Percentiles rank a stretch among this genome's conserved stretches.
phyloP scores from a whole-genome alignment of 37 sponge, comb jelly and placozoan species.

The Chondrosia reniformis region DNA sequence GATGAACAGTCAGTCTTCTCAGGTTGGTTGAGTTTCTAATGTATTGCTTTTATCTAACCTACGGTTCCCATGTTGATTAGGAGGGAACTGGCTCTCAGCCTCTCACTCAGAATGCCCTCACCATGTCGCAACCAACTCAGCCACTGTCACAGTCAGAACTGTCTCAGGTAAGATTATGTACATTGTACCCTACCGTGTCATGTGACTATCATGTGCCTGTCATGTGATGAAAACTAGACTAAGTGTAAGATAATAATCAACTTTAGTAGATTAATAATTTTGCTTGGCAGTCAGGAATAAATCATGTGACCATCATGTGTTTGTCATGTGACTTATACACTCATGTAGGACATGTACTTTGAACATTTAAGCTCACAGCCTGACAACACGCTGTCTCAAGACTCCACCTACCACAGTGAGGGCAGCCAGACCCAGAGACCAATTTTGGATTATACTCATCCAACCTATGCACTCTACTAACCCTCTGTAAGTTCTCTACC shows the following conservation, averaged over 20 bases:
- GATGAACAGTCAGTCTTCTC: constrained; percentile 71
- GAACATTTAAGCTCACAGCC: constrained; percentile 45
- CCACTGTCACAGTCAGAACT: constrained; percentile 89
- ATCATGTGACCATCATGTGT: too few relatives aligned
- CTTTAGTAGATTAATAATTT: neutral
- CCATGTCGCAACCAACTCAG: constrained; percentile 82
- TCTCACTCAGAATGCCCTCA: constrained; percentile 66
- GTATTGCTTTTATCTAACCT: neutral
- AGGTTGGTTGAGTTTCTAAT: constrained; percentile 7
- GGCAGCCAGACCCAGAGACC: constrained; percentile 23
- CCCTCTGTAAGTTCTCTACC: too few relatives aligned
- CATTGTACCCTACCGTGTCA: neutral
- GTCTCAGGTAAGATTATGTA: constrained; percentile 58
- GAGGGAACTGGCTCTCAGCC: constrained; percentile 52
- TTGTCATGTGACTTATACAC: neutral
- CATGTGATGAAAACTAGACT: too few relatives aligned
- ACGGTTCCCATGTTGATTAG: neutral
- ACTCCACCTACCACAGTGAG: constrained; percentile 39
- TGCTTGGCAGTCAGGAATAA: neutral
- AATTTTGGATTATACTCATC: constrained; percentile 52
- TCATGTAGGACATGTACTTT: constrained; percentile 8
- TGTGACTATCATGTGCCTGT: neutral
- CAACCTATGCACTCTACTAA: constrained; percentile 40
- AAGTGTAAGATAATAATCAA: neutral
- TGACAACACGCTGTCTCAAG: constrained; percentile 60